Base-by-base conservation (phyloP, 2,797 vertebrate genomes). In the Carapus acus region DNA sequence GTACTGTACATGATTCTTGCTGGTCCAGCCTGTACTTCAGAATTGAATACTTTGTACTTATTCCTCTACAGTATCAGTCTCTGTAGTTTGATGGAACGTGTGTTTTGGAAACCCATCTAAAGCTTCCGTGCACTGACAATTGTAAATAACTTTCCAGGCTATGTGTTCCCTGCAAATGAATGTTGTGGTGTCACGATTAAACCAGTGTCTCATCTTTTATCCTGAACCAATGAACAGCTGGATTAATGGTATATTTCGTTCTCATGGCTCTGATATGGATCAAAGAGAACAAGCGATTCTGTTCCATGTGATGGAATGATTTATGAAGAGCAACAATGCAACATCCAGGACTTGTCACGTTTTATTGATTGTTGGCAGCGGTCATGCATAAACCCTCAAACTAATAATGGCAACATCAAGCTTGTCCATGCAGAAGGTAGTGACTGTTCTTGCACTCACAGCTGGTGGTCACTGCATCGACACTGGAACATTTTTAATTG, bases 391-490 rank as follows among this genome's bases (percentile, higher is more conserved):
- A 60, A 36, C 34, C 47, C 9, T 59, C 38, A 48, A 59, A 55
- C 43, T 31, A 43, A 52, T 27, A 33, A 54, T 63, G 49, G 60
- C 17, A 44, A 8, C 47, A 55, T 50, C 41, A 54, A 59, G 34
- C 58, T 31, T 41, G 13, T 67, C 45, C 68, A 79, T 78, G 76
- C 73, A 69, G 27, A 62, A 72, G 72, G 59, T 45, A 54, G 15
- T 37, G 51, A 43, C 67, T 47, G 48, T 56, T 46, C 23, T 62
- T 43, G 48, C 61, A 70, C 50, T 43, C 39, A 59, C 75, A 44
- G 59, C 34, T 18, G 34, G 65, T 16, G 45, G 37, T 63, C 47
- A 64, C 45, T 64, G 44, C 34, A 54, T 49, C 41, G 17, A 73
- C 9, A 40, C 7, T 39, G n/a, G 18, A n/a, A 12, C 23, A 66